Evolutionary conservation across 2,888 invertebrate species (phyloP).

Genomic region (Celastrina argiolus): DNA sequence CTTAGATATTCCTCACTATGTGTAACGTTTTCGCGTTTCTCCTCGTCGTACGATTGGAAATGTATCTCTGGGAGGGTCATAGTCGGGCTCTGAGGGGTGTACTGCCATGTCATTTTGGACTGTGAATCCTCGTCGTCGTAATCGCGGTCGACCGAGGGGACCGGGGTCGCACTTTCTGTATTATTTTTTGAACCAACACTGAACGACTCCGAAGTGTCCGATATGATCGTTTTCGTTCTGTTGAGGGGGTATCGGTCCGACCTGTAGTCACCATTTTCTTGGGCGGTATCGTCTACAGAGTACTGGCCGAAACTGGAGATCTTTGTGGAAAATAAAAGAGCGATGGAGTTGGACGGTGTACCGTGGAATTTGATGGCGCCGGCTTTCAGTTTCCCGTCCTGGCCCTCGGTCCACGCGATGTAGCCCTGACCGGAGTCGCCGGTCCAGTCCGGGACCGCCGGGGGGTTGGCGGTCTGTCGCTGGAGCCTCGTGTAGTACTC

Average conservation of each 20-base stretch:
- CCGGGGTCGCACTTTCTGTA: slow-evolving; percentile 51
- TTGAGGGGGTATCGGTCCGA: slow-evolving; percentile 66
- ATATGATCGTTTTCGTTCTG: slow-evolving; percentile 65
- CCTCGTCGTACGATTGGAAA: slow-evolving; percentile 76
- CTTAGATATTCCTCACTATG: slow-evolving; percentile 73
- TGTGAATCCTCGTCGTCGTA: slow-evolving; percentile 40
- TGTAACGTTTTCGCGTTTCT: slow-evolving; percentile 49
- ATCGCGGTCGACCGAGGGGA: slow-evolving; percentile 53
- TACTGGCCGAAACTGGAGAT: slow-evolving; percentile 75
- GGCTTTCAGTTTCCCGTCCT: slow-evolving; percentile 57
- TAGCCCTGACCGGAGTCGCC: slow-evolving; percentile 66
- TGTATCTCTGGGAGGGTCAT: slow-evolving; percentile 63
- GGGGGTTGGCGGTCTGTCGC: slow-evolving; percentile 50
- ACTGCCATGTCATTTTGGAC: slow-evolving; percentile 66
- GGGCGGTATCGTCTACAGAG: slow-evolving; percentile 56
- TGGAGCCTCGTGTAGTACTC: slow-evolving; percentile 61
- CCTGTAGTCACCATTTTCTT: slow-evolving; percentile 62
- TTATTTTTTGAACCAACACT: slow-evolving; percentile 63
- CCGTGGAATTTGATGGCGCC: slow-evolving; percentile 67
- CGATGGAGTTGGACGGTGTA: slow-evolving; percentile 58
- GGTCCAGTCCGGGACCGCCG: slow-evolving; percentile 53
- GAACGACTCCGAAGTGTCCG: slow-evolving; percentile 63
- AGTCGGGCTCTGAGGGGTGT: slow-evolving; percentile 62
- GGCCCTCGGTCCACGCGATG: slow-evolving; percentile 58
- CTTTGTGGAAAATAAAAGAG: slow-evolving; percentile 72